Evolutionary conservation across 2,797 vertebrate genomes (phyloP), one percentile per base, ranked within the genome.

Genomic region (Scyliorhinus canicula): DNA sequence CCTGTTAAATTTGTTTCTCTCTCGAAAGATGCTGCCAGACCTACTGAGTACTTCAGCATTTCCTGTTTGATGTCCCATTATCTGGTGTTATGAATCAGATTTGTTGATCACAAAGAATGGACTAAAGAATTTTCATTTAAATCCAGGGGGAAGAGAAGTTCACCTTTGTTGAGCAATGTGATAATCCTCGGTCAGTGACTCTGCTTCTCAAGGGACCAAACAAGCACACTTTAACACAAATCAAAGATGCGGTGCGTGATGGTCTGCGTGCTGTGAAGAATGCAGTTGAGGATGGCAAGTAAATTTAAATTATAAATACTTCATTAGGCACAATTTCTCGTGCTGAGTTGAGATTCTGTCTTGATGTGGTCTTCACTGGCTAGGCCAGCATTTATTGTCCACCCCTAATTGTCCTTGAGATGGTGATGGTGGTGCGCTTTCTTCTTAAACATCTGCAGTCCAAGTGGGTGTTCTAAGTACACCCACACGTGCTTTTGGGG

Each of bases 221-320:
- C 96, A 99, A 99, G 96, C 99, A 99, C 96, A 99, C 99, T 0
- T 97, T 99, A 3, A 98, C 97, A 3, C 99, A 99, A 95, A 99
- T 99, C 97, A 99, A 99, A 97, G 99, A 99, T 1, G 99, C 99
- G 0, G 96, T 99, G 1, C 97, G 99, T 95, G 99, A 99, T 2
- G 99, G 99, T 6, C 97, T 99, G 95, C 97, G 99, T 2, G 98
- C 99, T 0, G 99, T 99, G 40, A 99, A 99, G 96, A 99, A 99
- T 0, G 98, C 99, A 52, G 98, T 99, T 0, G 99, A 99, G 96
- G 99, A 99, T 74, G 99, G 99, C 99, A 95, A 97, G 97, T 52
- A 6, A 65, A 69, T 60, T 90, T 91, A 91, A 69, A 74, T 94
- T 31, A 65, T 65, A 52, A 50, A 50, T n/a, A 90, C 3, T 90